A percentile compares a stretch with the other conserved stretches of the same genome.
phyloP scores from a whole-genome alignment of 2,113 vertebrate genomes.

The Montifringilla adamsi region DNA sequence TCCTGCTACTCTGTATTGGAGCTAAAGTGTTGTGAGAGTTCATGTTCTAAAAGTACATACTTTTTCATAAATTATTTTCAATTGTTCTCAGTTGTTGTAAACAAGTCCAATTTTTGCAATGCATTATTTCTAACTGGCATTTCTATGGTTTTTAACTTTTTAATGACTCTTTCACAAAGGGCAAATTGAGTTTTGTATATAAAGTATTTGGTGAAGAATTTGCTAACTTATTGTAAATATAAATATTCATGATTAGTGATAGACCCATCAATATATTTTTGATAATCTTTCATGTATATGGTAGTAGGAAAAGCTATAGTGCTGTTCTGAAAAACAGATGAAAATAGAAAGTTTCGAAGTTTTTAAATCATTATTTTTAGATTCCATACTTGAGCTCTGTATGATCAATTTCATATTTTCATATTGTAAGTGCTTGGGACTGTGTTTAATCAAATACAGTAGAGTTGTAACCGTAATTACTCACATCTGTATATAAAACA shows the following conservation, averaged over 20 bases:
- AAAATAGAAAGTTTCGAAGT: slow-evolving; percentile 36
- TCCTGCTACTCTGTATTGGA: slow-evolving; percentile 57
- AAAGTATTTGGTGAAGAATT: slow-evolving; percentile 76
- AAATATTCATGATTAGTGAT: slow-evolving; percentile 74
- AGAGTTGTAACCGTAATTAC: slow-evolving; percentile 37
- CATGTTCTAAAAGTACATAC: slow-evolving; percentile 10
- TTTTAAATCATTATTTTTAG: slow-evolving; percentile 71
- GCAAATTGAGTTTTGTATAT: slow-evolving; percentile 80
- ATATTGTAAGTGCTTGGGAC: slow-evolving; percentile 59
- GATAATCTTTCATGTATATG: slow-evolving; percentile 77
- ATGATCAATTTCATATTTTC: slow-evolving; percentile 59
- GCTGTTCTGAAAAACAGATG: slow-evolving; percentile 45
- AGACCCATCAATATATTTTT: slow-evolving; percentile 83
- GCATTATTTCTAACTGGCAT: slow-evolving; percentile 74
- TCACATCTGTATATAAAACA: slow-evolving; percentile 38
- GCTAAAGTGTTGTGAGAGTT: slow-evolving; percentile 39
- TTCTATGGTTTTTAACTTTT: slow-evolving; percentile 83
- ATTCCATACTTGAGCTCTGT: slow-evolving; percentile 62
- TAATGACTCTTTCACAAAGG: slow-evolving; percentile 74
- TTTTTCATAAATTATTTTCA: slow-evolving; percentile 75
- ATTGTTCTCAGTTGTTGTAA: slow-evolving; percentile 66
- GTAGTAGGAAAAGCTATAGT: slow-evolving; percentile 61
- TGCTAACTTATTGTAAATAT: slow-evolving; percentile 81
- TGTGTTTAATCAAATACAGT: slow-evolving; percentile 43
- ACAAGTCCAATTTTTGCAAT: slow-evolving; percentile 70